Evolutionary conservation across 1,140 invertebrate species (phyloP).

Genomic region (Coelopa frigida): DNA sequence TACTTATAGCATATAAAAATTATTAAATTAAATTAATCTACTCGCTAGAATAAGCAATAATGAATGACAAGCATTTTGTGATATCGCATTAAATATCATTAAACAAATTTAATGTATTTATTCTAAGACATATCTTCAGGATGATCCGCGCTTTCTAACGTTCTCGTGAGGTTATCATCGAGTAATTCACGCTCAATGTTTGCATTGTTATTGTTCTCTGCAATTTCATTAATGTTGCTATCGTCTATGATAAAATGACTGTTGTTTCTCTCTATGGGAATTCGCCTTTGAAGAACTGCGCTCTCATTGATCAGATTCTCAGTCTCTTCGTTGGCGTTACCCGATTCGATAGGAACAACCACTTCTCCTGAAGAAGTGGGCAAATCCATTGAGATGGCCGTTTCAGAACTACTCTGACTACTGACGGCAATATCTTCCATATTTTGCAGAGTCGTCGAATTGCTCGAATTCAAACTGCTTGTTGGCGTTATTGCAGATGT

Average conservation of each 20-base stretch:
- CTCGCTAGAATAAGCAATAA: too few relatives aligned
- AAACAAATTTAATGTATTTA: background rate
- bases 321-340: constrained; percentile 25
- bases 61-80: too few relatives aligned
- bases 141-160: too few relatives aligned
- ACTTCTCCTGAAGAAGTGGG: too few relatives aligned
- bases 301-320: constrained; percentile 36
- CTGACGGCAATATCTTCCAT: constrained; percentile 36
- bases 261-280: background rate
- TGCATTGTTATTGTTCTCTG: constrained; percentile 42
- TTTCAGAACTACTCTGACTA: too few relatives aligned
- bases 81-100: too few relatives aligned
- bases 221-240: constrained; percentile 42
- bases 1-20: constrained; percentile 1
- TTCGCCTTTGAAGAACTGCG: background rate
- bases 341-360: too few relatives aligned
- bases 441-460: too few relatives aligned
- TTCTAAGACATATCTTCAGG: too few relatives aligned
- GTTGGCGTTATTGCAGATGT: background rate
- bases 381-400: too few relatives aligned
- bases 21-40: constrained; percentile 3
- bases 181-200: constrained; percentile 41
- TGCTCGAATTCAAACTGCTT: too few relatives aligned
- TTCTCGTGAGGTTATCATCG: constrained; percentile 29
- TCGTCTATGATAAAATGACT: constrained; percentile 15